phyloP scores from a whole-genome alignment of 2,113 vertebrate genomes.

The Neogale vison region DNA sequence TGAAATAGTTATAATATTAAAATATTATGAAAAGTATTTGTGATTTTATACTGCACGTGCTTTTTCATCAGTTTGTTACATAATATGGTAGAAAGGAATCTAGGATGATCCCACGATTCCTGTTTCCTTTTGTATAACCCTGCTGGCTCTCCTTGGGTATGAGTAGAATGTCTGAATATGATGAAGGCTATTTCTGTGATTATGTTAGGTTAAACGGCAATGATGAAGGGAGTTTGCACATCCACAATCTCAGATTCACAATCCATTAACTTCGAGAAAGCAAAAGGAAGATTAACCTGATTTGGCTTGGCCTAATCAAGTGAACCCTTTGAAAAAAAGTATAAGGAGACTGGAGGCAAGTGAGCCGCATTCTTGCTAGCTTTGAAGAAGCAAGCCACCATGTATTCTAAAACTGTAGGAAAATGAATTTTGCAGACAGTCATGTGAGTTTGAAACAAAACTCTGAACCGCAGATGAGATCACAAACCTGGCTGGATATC shows the following conservation, averaged over 20 bases:
- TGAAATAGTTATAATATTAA: background rate
- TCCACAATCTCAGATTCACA: background rate
- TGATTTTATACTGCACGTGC: background rate
- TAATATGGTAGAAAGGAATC: background rate
- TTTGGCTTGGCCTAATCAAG: background rate
- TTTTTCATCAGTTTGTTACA: background rate
- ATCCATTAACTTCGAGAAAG: background rate
- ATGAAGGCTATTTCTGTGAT: background rate
- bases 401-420: background rate
- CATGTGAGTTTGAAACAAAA: background rate
- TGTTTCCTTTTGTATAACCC: background rate
- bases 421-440: background rate
- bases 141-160: background rate
- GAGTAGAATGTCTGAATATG: background rate
- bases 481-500: background rate
- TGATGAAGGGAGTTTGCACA: background rate
- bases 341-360: background rate
- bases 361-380: background rate
- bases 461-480: background rate
- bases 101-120: background rate
- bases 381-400: background rate
- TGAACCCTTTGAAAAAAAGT: background rate
- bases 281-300: background rate
- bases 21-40: background rate
- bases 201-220: background rate